Evolutionary conservation across 2,888 invertebrate genomes (phyloP), one percentile per base, ranked within the genome.

Genomic region (Phrixothrix hirtus): DNA sequence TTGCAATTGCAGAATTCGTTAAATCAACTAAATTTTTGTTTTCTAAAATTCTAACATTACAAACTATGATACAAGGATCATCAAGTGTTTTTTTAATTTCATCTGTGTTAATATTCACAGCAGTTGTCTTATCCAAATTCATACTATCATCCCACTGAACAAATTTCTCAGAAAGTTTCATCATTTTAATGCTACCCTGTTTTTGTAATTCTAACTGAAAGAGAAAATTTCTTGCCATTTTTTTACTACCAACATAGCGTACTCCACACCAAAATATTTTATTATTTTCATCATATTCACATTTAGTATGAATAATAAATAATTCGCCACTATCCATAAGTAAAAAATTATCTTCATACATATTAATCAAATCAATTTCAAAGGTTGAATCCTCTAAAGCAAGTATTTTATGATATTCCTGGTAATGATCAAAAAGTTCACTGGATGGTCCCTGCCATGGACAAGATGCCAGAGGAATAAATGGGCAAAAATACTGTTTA

Each of bases 351-450:
- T 66, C 68, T 14, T 64, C 65, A 39, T 71, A 67, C 12, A 56
- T 63, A 42, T 66, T 65, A 5, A 70, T 32, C 31, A 72, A 65
- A 62, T 72, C 66, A 6, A 74, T 32, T 58, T 73, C 72, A 50
- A 73, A 68, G 25, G 57, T 56, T 1, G 59, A 51, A 29, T 67
- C 59, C 26, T 58, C 61, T 34, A 72, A 42, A n/a, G 70, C 53
- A 31, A 65, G 61, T 3, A 56, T 47, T 1, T 62, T 59, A 58
- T 74, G 74, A 17, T 57, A 49, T 0, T 59, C 50, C 53, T 68
- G 63, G 49, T 65, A 70, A 61, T 74, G 74, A 4, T 64, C 60
- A 30, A 63, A 50, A 1, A 72, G 37, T 17, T 69, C 66, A 13
- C 43, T 48, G 2, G 55, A 16, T 17, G 48, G 47, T 15, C 73